Percentiles rank a stretch among this genome's conserved stretches.
Conservation (phyloP, 2,797 vertebrate genomes). For the Megaceryle alcyon region DNA sequence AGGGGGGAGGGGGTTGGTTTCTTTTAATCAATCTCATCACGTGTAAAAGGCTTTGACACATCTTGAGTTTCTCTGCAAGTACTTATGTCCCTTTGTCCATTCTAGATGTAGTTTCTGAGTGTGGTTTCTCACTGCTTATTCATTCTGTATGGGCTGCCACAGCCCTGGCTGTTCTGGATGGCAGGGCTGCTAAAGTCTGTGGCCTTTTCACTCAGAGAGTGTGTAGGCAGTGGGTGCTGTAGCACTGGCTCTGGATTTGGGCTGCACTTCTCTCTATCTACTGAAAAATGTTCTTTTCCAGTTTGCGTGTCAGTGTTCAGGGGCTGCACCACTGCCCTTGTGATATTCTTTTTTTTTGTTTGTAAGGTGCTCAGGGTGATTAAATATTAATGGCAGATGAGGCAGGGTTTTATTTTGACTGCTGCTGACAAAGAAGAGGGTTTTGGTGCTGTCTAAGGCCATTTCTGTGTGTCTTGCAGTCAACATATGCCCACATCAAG, state of each 20-base stretch:
- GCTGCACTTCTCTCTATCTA: neutral
- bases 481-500: neutral
- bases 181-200: neutral
- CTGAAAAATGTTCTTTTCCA: neutral
- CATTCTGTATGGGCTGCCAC: neutral
- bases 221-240: neutral
- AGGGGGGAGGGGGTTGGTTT: neutral
- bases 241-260: neutral
- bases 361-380: neutral
- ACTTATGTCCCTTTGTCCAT: neutral
- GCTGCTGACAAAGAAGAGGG: neutral
- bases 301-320: fast-evolving
- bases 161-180: neutral
- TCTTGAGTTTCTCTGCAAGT: neutral
- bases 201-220: neutral
- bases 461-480: neutral
- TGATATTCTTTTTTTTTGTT: neutral
- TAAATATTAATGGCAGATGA: neutral
- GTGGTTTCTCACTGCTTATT: neutral
- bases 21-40: neutral
- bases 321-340: neutral
- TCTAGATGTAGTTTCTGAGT: neutral
- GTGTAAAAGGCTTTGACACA: neutral
- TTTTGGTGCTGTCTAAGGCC: neutral
- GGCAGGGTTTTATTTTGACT: neutral